Percentiles rank a stretch among this genome's conserved stretches.
Conservation (phyloP, 2,113 vertebrate species). For the Formicarius rufipectus region DNA sequence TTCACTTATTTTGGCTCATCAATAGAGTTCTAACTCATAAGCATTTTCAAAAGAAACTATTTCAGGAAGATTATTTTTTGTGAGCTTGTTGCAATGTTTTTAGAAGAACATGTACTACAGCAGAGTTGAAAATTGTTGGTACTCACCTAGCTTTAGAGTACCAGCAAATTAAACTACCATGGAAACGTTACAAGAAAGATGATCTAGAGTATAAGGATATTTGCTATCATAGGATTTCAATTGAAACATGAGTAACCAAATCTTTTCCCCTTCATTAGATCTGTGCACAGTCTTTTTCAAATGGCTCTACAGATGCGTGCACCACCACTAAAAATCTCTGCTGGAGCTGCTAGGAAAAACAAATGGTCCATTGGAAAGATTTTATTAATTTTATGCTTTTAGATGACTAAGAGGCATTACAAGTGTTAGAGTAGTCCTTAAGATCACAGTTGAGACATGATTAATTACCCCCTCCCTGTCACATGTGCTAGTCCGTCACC, state of each 20-base stretch:
- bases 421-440: neutral
- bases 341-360: neutral
- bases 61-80: neutral
- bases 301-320: neutral
- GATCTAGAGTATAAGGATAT: neutral
- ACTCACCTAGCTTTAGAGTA: neutral
- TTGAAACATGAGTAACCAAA: neutral
- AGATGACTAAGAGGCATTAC: neutral
- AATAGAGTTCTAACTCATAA: neutral
- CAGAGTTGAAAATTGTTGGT: neutral
- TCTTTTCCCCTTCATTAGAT: neutral
- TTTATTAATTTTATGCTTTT: slow-evolving; percentile 3
- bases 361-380: neutral
- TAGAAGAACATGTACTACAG: neutral
- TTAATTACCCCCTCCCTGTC: slow-evolving; percentile 25
- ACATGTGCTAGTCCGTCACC: slow-evolving; percentile 25
- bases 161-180: neutral
- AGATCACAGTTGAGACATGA: slow-evolving; percentile 2
- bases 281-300: neutral
- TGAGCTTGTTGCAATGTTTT: neutral
- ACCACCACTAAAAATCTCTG: neutral
- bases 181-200: neutral
- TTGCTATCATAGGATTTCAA: neutral
- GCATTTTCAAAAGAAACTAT: neutral
- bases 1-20: neutral